phyloP scores from a whole-genome alignment of 2,113 vertebrate genomes.

The Dasyprocta punctata region DNA sequence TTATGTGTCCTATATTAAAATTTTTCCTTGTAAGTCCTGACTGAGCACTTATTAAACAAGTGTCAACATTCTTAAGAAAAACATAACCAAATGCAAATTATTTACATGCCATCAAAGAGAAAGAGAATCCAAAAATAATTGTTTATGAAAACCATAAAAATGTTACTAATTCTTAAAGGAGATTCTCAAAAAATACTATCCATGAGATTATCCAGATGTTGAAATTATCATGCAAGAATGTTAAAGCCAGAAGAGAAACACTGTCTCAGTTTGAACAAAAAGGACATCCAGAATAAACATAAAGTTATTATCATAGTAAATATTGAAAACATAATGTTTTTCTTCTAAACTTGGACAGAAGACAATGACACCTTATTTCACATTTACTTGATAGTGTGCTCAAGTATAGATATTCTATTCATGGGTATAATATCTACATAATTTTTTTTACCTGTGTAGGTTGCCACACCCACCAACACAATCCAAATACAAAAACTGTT shows the following conservation, averaged over 20 bases:
- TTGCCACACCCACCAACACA: background rate
- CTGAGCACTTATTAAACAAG: background rate
- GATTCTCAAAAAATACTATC: background rate
- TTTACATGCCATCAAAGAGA: background rate
- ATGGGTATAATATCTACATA: background rate
- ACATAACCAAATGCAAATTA: background rate
- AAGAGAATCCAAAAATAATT: background rate
- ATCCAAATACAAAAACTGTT: background rate
- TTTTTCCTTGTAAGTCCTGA: background rate
- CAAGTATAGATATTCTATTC: background rate
- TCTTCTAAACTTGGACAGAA: background rate
- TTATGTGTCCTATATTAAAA: background rate
- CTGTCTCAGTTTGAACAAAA: background rate
- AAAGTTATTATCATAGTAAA: background rate
- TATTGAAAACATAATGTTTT: background rate
- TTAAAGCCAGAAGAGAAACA: background rate
- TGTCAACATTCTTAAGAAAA: background rate
- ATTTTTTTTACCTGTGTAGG: background rate
- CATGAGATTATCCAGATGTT: background rate
- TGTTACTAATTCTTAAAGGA: background rate
- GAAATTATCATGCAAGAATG: background rate
- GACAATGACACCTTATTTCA: background rate
- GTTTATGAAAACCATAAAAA: background rate
- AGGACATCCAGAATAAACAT: background rate
- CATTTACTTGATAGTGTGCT: background rate